These are phyloP conservation scores for Poecilia gillii DNA, from an alignment of 2,797 vertebrate genomes.

Conservation along the genomic window DNA sequence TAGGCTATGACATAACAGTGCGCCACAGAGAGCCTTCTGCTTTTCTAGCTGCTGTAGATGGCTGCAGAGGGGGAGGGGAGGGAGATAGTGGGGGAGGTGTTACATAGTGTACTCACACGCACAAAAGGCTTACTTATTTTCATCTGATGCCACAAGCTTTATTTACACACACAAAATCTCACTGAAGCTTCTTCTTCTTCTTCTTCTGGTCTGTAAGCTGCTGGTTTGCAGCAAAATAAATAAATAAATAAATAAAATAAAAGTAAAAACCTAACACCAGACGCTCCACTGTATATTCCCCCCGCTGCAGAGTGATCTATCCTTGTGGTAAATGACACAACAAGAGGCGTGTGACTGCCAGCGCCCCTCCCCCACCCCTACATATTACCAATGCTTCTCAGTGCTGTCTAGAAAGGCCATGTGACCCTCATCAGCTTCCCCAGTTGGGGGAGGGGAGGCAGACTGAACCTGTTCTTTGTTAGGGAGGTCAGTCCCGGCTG, in stretches of 20 bases:
- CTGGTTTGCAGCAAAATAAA: constrained; percentile 38
- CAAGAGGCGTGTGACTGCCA: constrained; percentile 75
- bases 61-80: constrained; percentile 62
- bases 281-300: constrained; percentile 63
- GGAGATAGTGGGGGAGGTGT: constrained; percentile 59
- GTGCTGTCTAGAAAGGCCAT: constrained; percentile 88
- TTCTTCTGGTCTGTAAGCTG: constrained; percentile 44
- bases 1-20: constrained; percentile 77
- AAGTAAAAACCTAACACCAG: constrained; percentile 45
- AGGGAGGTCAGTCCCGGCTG: constrained; percentile 86
- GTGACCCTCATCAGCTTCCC: constrained; percentile 87
- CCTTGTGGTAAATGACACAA: constrained; percentile 69
- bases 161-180: background rate
- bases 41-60: constrained; percentile 52
- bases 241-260: background rate
- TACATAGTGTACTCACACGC: constrained; percentile 70
- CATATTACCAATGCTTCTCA: constrained; percentile 83
- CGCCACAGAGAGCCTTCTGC: constrained; percentile 64
- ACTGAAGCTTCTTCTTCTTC: constrained; percentile 34
- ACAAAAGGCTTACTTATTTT: constrained; percentile 64
- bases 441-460: constrained; percentile 82
- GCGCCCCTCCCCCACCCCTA: constrained; percentile 76
- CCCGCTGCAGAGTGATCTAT: constrained; percentile 54
- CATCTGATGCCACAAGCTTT: constrained; percentile 45
- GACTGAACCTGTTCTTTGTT: constrained; percentile 90